These are phyloP conservation scores for Berghia stephanieae DNA, from an alignment of 1,140 invertebrate species.

Conservation along the genomic window DNA sequence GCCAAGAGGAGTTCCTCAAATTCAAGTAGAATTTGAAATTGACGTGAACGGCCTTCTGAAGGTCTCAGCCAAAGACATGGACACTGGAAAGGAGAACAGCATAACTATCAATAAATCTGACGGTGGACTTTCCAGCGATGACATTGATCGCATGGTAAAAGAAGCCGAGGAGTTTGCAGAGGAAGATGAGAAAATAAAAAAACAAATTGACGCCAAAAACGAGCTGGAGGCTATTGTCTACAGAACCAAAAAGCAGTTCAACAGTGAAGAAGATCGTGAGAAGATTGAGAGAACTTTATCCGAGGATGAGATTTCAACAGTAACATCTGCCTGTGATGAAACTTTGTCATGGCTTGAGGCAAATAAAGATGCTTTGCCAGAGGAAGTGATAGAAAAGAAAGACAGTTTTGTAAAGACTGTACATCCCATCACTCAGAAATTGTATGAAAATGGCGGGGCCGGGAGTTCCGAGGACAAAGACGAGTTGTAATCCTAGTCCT, in stretches of 20 bases:
- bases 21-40: conserved; percentile 99
- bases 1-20: conserved; percentile 97
- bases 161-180: conserved; percentile 95
- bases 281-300: conserved; percentile 91
- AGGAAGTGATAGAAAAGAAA: conserved; percentile 95
- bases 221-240: conserved; percentile 95
- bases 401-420: conserved; percentile 93
- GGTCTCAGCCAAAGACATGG: conserved; percentile 95
- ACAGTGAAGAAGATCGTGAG: conserved; percentile 89
- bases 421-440: conserved; percentile 94
- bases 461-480: conserved; percentile 70
- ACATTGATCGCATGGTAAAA: conserved; percentile 96
- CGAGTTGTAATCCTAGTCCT: conserved; percentile 29
- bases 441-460: conserved; percentile 85
- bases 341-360: conserved; percentile 97
- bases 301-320: conserved; percentile 91
- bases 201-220: conserved; percentile 89
- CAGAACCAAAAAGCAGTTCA: conserved; percentile 93
- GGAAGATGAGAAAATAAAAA: conserved; percentile 93
- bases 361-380: conserved; percentile 90
- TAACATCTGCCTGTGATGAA: conserved; percentile 91
- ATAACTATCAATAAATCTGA: conserved; percentile 99
- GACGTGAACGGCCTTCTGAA: conserved; percentile 98
- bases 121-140: conserved; percentile 93
- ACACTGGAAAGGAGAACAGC: conserved; percentile 97